These are phyloP conservation scores for Sicus ferrugineus DNA, from an alignment of 2,888 invertebrate species.

Conservation along the genomic window DNA sequence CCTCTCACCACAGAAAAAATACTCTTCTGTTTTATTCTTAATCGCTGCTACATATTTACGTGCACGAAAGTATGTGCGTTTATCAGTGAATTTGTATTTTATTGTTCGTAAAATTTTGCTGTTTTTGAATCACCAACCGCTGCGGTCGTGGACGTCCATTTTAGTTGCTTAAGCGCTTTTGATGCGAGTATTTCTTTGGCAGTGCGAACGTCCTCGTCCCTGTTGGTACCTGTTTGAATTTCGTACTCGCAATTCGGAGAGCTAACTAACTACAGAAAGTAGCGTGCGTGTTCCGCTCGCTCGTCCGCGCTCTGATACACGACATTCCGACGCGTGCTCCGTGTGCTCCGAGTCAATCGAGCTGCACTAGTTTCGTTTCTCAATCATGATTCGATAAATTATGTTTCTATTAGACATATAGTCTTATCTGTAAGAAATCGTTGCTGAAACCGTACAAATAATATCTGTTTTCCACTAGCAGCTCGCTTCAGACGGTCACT, in stretches of 20 bases:
- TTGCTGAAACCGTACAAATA: background rate
- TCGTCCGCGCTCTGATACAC: background rate
- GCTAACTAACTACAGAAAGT: background rate
- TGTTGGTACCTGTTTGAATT: background rate
- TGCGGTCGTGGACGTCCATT: conserved; percentile 24
- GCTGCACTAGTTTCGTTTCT: background rate
- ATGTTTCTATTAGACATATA: background rate
- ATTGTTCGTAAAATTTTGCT: conserved; percentile 29
- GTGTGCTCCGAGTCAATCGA: background rate
- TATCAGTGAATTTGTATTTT: conserved; percentile 15
- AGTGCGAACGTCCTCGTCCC: conserved; percentile 4
- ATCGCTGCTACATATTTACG: background rate
- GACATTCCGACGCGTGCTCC: background rate
- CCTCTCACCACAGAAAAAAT: background rate
- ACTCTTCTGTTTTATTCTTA: background rate
- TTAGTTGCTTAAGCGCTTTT: conserved; percentile 20
- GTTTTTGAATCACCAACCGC: conserved; percentile 28
- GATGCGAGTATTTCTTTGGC: background rate
- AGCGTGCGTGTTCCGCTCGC: background rate
- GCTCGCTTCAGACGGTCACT: conserved; percentile 34
- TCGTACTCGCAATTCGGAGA: background rate
- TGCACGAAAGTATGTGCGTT: background rate
- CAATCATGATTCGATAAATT: background rate
- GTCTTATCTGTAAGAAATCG: background rate
- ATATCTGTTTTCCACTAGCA: conserved; percentile 26